Percentiles rank a stretch among this genome's conserved stretches.
These are phyloP conservation scores for Erpobdella octoculata DNA, from an alignment of 2,888 invertebrate species.

Conservation along the genomic window DNA sequence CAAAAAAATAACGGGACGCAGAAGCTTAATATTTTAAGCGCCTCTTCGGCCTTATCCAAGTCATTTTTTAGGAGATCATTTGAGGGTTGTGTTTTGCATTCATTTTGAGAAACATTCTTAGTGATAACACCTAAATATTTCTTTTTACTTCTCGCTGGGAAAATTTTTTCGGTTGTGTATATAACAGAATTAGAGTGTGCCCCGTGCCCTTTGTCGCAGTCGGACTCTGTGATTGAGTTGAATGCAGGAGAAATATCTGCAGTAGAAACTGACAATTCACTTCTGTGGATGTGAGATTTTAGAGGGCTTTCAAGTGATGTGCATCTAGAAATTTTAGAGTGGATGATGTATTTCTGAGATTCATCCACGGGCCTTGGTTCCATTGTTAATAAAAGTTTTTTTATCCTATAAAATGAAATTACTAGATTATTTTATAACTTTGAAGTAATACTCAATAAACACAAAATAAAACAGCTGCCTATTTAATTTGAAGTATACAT, in stretches of 20 bases:
- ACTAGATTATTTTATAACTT: no score
- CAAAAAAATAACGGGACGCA: no score
- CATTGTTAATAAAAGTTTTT: not conserved
- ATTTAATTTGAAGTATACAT: no score
- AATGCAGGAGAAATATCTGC: not conserved
- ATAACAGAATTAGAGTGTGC: not conserved
- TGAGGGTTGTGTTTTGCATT: not conserved
- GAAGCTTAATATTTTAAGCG: constrained; percentile 35
- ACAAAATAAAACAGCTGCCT: no score
- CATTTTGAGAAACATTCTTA: not conserved
- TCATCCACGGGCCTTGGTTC: not conserved
- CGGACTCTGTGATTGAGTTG: not conserved
- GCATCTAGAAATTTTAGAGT: constrained; percentile 6
- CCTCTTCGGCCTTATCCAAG: constrained; percentile 35
- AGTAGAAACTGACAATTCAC: not conserved
- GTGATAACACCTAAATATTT: not conserved
- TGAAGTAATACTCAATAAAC: no score
- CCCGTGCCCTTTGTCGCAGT: not conserved
- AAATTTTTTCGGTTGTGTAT: constrained; percentile 22
- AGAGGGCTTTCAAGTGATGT: constrained; percentile 6
- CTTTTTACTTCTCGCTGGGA: not conserved
- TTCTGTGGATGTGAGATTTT: no score
- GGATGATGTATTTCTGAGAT: not conserved
- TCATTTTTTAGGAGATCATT: constrained; percentile 33
- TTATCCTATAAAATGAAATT: not conserved